phyloP scores from a whole-genome alignment of 2,797 vertebrate genomes.

The Pygocentrus nattereri region DNA sequence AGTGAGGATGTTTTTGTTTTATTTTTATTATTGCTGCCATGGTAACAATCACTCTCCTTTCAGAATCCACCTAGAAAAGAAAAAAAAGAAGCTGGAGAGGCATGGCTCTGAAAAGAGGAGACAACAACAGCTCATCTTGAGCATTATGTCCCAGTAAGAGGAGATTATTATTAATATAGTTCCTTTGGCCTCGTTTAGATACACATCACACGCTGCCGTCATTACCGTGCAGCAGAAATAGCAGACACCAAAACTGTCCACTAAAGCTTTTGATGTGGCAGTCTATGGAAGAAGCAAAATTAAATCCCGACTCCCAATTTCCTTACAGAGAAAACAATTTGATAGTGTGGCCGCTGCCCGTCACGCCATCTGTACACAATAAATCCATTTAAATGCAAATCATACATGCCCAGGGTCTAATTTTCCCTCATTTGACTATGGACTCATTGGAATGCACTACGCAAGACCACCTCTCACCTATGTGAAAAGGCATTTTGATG shows the following conservation, averaged over 20 bases:
- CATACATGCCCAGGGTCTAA: conserved; percentile 60
- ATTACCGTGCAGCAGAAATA: conserved; percentile 47
- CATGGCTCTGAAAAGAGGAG: conserved; percentile 15
- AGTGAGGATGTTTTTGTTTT: conserved; percentile 5
- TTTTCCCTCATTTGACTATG: conserved; percentile 53
- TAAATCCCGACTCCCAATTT: conserved; percentile 59
- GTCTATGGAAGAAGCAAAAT: conserved; percentile 51
- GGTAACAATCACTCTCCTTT: conserved; percentile 18
- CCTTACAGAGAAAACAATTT: conserved; percentile 59
- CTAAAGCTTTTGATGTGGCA: conserved; percentile 39
- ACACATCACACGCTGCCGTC: conserved; percentile 43
- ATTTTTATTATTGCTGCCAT: conserved; percentile 7
- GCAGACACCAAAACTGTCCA: conserved; percentile 33
- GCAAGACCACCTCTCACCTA: conserved; percentile 34
- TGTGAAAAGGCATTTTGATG: conserved; percentile 27
- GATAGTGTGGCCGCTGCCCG: conserved; percentile 64
- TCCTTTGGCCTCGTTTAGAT: conserved; percentile 41
- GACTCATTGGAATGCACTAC: conserved; percentile 64
- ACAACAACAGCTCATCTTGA: conserved; percentile 40
- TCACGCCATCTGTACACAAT: conserved; percentile 66
- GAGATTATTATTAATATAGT: conserved; percentile 31
- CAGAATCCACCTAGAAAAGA: not conserved
- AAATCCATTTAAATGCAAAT: conserved; percentile 80
- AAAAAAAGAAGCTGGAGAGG: conserved; percentile 8
- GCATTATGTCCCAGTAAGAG: conserved; percentile 38